These are phyloP conservation scores for Pyrrhosoma nymphula DNA, from an alignment of 2,888 invertebrate species.

Conservation along the genomic window DNA sequence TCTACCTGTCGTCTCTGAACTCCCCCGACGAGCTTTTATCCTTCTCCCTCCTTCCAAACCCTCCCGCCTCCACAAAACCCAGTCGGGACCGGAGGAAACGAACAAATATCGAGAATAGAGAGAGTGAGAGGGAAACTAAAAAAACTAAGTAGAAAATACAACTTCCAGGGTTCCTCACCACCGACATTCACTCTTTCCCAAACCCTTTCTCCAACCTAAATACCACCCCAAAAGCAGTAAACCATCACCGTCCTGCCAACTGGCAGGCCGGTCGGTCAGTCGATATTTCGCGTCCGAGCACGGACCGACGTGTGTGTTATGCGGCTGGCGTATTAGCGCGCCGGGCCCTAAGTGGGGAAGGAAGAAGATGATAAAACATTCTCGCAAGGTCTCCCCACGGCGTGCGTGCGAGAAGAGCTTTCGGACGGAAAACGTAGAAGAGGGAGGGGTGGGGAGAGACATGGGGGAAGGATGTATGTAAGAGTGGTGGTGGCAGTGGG, in stretches of 20 bases:
- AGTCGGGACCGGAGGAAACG: not conserved
- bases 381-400: not conserved
- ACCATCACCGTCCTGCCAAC: not conserved
- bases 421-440: too few species aligned
- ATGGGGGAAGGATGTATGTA: too few species aligned
- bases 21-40: conserved; percentile 17
- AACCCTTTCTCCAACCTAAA: not conserved
- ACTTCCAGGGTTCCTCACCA: not conserved
- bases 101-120: not conserved
- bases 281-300: not conserved
- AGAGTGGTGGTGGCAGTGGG: not conserved
- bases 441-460: too few species aligned
- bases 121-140: not conserved
- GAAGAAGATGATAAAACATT: not conserved
- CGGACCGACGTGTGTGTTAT: not conserved
- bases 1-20: not conserved
- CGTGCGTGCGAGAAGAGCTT: not conserved
- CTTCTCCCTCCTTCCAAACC: not conserved
- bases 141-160: not conserved
- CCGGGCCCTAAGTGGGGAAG: not conserved
- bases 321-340: not conserved
- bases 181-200: too few species aligned
- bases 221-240: not conserved
- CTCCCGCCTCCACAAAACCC: not conserved
- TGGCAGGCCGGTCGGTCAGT: not conserved